Evolutionary conservation across 2,113 vertebrate species (phyloP), one percentile per base, ranked within the genome.

Genomic region (Motacilla alba): DNA sequence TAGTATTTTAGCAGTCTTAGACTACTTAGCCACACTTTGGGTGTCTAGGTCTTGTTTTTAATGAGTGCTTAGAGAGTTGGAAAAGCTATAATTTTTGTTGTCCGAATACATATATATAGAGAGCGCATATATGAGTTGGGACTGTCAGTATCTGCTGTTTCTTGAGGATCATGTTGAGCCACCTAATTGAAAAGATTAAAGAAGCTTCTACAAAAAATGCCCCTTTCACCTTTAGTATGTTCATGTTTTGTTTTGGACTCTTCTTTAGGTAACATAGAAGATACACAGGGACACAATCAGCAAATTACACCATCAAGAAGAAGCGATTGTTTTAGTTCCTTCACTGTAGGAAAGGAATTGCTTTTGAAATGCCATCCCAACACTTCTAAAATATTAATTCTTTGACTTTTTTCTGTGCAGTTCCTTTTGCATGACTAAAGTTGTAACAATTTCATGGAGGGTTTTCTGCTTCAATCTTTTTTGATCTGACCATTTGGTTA

Each of bases 391-490:
- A 84, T 21, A 47, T 44, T 0, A 82, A 31, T 56, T 73, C 3
- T 58, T 67, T 41, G 12, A 13, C 5, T 30, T 75, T 87, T 74
- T 87, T 67, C 31, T 49, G 2, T 56, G 13, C 19, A 30, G 31
- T 12, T 72, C 6, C 5, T 85, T 93, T 82, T 82, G 23, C 19
- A 6, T 43, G 9, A 55, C 30, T 55, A 19, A 17, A 75, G 9
- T 67, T 56, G 16, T 52, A n/a, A 16, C 0, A 0, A 0, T 79
- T 55, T 83, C 1, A 4, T 41, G 16, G 3, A 2, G 2, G 0
- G 0, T 4, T 22, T 80, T 6, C 21, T 73, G 27, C 30, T 79
- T 77, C 28, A 69, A 8, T 41, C 12, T 63, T 74, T 74, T 74
- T 87, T 60, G 52, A 44, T 90, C 22, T 52, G 9, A 46, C 39